Evolutionary conservation across 1,140 invertebrate genomes (phyloP).

Genomic region (Vollenhovia emeryi): DNA sequence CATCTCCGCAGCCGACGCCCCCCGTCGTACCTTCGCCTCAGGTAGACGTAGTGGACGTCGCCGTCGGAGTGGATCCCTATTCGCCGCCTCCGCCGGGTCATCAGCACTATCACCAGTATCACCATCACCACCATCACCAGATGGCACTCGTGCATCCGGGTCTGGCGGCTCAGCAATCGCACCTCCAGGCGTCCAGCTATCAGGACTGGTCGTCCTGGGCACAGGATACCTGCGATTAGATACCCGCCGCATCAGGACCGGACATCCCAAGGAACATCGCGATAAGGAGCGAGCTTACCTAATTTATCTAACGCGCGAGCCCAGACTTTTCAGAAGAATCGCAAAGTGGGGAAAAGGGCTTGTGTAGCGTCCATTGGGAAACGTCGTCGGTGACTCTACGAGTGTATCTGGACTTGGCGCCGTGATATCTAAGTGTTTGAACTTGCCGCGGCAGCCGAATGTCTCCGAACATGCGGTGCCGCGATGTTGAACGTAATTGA

Average conservation of each 20-base stretch:
- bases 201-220: conserved; percentile 83
- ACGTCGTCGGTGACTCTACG: not conserved
- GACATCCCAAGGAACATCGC: not conserved
- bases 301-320: not conserved
- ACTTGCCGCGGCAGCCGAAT: not conserved
- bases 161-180: conserved; percentile 71
- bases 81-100: conserved; percentile 85
- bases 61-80: conserved; percentile 81
- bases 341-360: not conserved
- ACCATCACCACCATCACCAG: conserved; percentile 78
- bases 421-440: conserved; percentile 29
- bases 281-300: not conserved
- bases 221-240: conserved; percentile 81
- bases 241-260: not conserved
- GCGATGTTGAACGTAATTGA: conserved; percentile 36
- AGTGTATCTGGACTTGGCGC: conserved; percentile 22
- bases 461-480: conserved; percentile 4
- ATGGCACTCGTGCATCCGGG: conserved; percentile 78
- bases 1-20: conserved; percentile 78
- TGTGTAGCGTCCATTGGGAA: not conserved
- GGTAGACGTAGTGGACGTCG: conserved; percentile 82
- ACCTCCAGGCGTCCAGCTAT: conserved; percentile 77
- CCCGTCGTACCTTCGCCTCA: conserved; percentile 67
- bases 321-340: not conserved
- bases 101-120: conserved; percentile 80